Conservation (phyloP, 2,888 invertebrate genomes). For the Temnothorax rugatulus region DNA sequence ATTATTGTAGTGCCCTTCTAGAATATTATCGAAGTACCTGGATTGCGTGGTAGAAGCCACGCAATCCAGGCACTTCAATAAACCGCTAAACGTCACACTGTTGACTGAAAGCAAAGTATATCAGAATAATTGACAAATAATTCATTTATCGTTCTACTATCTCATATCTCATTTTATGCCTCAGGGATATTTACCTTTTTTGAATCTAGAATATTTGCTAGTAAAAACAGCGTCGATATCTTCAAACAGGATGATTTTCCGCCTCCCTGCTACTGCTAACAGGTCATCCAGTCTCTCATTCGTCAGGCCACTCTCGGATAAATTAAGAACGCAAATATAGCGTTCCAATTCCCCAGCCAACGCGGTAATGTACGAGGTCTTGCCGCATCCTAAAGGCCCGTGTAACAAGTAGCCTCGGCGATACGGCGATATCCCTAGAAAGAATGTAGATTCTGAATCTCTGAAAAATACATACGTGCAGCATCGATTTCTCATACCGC, state of each 20-base stretch:
- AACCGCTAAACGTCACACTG: constrained; percentile 98
- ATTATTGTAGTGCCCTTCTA: too few species aligned
- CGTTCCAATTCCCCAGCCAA: constrained; percentile 98
- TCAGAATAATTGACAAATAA: not conserved
- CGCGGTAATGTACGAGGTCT: constrained; percentile 98
- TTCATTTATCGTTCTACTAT: constrained; percentile 3
- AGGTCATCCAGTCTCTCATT: constrained; percentile 98
- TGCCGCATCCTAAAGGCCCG: constrained; percentile 99
- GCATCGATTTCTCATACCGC: not conserved
- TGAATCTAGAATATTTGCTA: constrained; percentile 93
- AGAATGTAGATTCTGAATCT: constrained; percentile 50
- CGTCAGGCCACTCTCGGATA: constrained; percentile 97
- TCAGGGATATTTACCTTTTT: constrained; percentile 79
- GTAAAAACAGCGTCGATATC: constrained; percentile 98
- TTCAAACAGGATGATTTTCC: constrained; percentile 97
- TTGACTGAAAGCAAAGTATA: constrained; percentile 85
- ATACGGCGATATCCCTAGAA: constrained; percentile 95
- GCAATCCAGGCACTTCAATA: constrained; percentile 99
- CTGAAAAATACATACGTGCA: not conserved
- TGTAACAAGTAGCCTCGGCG: constrained; percentile 97
- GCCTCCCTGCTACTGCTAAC: constrained; percentile 96
- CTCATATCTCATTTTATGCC: not conserved
- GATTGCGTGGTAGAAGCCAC: constrained; percentile 99
- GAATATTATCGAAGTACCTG: too few species aligned
- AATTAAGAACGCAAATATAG: constrained; percentile 98